Base-by-base conservation (phyloP, 2,113 vertebrate genomes). In the Tursiops truncatus region DNA sequence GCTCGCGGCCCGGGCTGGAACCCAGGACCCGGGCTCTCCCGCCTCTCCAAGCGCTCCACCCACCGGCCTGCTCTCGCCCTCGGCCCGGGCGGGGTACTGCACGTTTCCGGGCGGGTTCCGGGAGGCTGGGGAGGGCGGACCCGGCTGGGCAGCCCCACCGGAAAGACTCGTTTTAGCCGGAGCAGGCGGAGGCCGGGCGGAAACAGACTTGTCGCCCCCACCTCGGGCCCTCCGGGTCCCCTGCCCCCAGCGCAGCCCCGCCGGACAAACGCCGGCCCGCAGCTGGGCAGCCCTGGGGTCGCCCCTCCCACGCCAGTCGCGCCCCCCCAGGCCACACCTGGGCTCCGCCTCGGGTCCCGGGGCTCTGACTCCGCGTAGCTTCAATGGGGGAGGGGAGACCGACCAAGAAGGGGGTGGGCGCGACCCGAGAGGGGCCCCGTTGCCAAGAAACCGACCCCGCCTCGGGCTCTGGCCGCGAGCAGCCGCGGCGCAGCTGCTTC, bases 121-220 rank as follows among this genome's bases (percentile, higher is more conserved):
- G 87, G 97, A 94, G 97, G 87, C 74, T 28, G 67, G 95, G 85
- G 20, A 33, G 88, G 74, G 74, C n/a, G 12, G n/a, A 18, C 73
- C n/a, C 6, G n/a, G 68, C 84, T 3, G 47, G 71, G 96, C 67
- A 25, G 91, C 89, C 77, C 81, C 96, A 87, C 97, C 18, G 50
- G 97, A 97, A 97, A 97, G 96, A 96, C 97, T 97, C 73, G 93
- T 97, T 97, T 63, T 63, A 23, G 89, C 76, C 73, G 11, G 7
- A 90, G 84, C 91, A 38, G 88, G 89, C 31, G 17, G 90, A 88
- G 93, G 81, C 91, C 3, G 76, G 92, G 94, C 18, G 88, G 94
- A 97, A 96, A 76, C 84, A 36, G 80, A 88, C 80, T 81, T 94
- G 92, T 36, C 14, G n/a, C 73, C 21, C 36, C 13, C 8, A 58